phyloP scores from a whole-genome alignment of 2,888 invertebrate species.

The Vanessa cardui region DNA sequence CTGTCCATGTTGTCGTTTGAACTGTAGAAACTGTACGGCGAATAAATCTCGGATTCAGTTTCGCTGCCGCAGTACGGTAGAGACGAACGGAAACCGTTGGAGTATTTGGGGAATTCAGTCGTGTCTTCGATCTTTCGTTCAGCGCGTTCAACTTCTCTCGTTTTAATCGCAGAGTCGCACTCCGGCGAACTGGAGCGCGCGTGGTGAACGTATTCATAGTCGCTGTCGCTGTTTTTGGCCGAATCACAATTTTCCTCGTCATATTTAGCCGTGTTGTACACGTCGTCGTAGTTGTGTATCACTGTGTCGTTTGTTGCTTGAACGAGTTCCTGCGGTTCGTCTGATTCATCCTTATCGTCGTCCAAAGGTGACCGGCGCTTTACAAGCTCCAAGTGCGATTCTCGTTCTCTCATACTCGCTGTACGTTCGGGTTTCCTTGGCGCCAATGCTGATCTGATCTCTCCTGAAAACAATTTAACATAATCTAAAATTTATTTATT shows the following conservation, averaged over 20 bases:
- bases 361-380: slow-evolving; percentile 76
- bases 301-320: slow-evolving; percentile 76
- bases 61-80: slow-evolving; percentile 93
- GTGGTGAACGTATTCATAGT: slow-evolving; percentile 85
- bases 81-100: slow-evolving; percentile 84
- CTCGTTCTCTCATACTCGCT: slow-evolving; percentile 92
- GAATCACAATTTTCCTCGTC: slow-evolving; percentile 74
- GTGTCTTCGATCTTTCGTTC: slow-evolving; percentile 63
- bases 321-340: slow-evolving; percentile 72
- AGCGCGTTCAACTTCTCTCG: slow-evolving; percentile 61
- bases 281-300: slow-evolving; percentile 78
- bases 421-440: slow-evolving; percentile 93
- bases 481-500: slow-evolving; percentile 31
- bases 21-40: slow-evolving; percentile 90
- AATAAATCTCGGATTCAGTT: slow-evolving; percentile 91
- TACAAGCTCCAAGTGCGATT: slow-evolving; percentile 85
- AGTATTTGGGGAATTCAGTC: slow-evolving; percentile 83
- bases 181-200: slow-evolving; percentile 87
- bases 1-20: slow-evolving; percentile 82
- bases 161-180: slow-evolving; percentile 84
- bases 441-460: slow-evolving; percentile 91
- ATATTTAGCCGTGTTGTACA: slow-evolving; percentile 74
- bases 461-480: slow-evolving; percentile 80
- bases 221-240: slow-evolving; percentile 82
- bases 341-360: slow-evolving; percentile 80